Base-by-base conservation (phyloP, 2,888 invertebrate genomes). In the Drosophila heteroneura region DNA sequence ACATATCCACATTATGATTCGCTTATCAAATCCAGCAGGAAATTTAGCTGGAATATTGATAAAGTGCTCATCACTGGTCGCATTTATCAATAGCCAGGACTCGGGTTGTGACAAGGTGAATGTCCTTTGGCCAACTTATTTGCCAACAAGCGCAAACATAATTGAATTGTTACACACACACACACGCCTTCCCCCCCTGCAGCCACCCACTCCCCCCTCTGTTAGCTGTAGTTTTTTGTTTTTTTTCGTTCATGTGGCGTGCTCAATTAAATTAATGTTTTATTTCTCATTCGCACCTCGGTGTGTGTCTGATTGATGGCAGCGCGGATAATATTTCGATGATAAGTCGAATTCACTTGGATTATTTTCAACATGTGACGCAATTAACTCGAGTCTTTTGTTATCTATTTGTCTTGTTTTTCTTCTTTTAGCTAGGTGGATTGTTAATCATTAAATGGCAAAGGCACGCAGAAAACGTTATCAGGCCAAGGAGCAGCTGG, bases 381-480 rank as follows among this genome's bases (percentile, higher is more conserved):
- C 28, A 39, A 41, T 61, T 63, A 58, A 60, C 37, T 44, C 47
- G 49, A 49, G 10, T 16, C 12, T 22, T 39, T 44, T 16, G 30
- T 26, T 26, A 47, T 28, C 19, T 26, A 41, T 28, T 19, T 69
- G 1, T 44, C 39, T 10, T 9, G 0, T 14, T 54, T 70, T 14
- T 14, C 5, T 85, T 30, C 67, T 39, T 39, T 39, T 4, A 85
- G 90, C 35, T 59, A 59, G 72, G 64, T 68, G 58, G 71, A 76
- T 53, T 74, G 44, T 47, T 68, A 74, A 74, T 62, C 89, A 74
- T 61, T 85, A 90, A 89, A 86, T 86, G 90, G 91, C 91, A 70
- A 84, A 76, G 74, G 54, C 72, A 89, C 89, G 91, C 61, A 89
- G 85, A 68, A 86, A 86, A 84, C 91, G 87, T 56, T 77, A 79